Evolutionary conservation across 2,113 vertebrate species (phyloP), one percentile per base, ranked within the genome.

Genomic region (Dicentrarchus labrax): DNA sequence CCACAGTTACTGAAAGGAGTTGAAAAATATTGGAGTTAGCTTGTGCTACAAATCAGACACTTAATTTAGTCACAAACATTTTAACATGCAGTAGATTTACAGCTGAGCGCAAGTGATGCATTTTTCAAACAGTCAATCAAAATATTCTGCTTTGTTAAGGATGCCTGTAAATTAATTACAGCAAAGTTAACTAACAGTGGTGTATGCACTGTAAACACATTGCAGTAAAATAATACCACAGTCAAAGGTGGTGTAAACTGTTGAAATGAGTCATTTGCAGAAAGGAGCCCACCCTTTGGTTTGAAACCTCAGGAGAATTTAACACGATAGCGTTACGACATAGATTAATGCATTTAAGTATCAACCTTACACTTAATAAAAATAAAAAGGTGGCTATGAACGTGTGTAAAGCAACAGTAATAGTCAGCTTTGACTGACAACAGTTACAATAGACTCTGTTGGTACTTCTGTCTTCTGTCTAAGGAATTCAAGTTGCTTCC

Each of bases 1-100:
- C 95, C 86, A 99, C 41, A 45, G 93, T 90, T 21, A 98, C 98
- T 99, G 90, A 43, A 75, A 81, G 65, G 13, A 56, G 17, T 24
- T 39, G 50, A 62, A 65, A 77, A 41, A 72, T 4, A 3, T 19
- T 21, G 4, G 1, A 2, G 19, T 86, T 53, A 84, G 67, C 0
- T 53, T 22, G 8, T 39, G 16, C n/a, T 43, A n/a, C 36, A 76
- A 60, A 62, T 39, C 22, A 59, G 45, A 53, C 17, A 36, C 10
- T 45, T 45, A 10, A 59, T 67, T 39, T 15, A 24, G 43, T 4
- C 16, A 69, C 17, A 48, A 51, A 62, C 11, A 1, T 56, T 45
- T 54, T 30, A 53, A 39, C n/a, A 78, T 45, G 21, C 30, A 47
- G 30, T 9, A n/a, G 62, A 56, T 10, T 15, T 5, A 72, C 43